Conservation (phyloP, 2,888 invertebrate genomes). For the Lottia gigantea region DNA sequence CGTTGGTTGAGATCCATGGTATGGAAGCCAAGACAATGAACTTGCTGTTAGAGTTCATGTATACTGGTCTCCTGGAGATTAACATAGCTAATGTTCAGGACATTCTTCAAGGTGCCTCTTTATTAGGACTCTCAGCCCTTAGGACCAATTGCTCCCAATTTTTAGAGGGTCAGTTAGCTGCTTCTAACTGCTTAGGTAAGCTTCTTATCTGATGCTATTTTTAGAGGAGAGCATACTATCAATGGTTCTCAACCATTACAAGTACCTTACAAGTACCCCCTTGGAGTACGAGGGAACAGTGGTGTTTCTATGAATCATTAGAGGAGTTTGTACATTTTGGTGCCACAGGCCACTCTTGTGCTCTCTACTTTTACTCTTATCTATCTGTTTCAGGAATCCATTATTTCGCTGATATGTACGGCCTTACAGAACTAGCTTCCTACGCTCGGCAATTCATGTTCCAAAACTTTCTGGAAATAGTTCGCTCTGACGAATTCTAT, state of each 20-base stretch:
- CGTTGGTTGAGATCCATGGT: conserved; percentile 58
- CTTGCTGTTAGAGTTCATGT: conserved; percentile 63
- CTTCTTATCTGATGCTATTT: not conserved
- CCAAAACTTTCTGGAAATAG: conserved; percentile 63
- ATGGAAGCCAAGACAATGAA: conserved; percentile 61
- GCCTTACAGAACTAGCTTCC: conserved; percentile 60
- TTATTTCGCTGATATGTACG: conserved; percentile 63
- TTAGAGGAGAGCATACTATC: not conserved
- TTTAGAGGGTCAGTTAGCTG: conserved; percentile 60
- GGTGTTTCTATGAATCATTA: too few relatives aligned
- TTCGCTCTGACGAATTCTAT: conserved; percentile 62
- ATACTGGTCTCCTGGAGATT: conserved; percentile 61
- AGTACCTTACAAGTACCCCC: too few relatives aligned
- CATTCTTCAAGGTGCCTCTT: conserved; percentile 62
- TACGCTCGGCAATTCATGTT: conserved; percentile 58
- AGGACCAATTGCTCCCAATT: conserved; percentile 61
- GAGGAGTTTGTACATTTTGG: too few relatives aligned
- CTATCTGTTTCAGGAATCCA: conserved; percentile 56
- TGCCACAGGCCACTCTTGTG: too few relatives aligned
- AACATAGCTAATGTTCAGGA: conserved; percentile 63
- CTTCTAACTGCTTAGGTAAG: conserved; percentile 64
- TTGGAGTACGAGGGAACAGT: too few relatives aligned
- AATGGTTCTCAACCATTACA: not conserved
- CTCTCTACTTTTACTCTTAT: not conserved
- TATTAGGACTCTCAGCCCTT: conserved; percentile 57